Evolutionary conservation across 2,797 vertebrate species (phyloP).

Genomic region (Parauchenoglanis ngamensis): DNA sequence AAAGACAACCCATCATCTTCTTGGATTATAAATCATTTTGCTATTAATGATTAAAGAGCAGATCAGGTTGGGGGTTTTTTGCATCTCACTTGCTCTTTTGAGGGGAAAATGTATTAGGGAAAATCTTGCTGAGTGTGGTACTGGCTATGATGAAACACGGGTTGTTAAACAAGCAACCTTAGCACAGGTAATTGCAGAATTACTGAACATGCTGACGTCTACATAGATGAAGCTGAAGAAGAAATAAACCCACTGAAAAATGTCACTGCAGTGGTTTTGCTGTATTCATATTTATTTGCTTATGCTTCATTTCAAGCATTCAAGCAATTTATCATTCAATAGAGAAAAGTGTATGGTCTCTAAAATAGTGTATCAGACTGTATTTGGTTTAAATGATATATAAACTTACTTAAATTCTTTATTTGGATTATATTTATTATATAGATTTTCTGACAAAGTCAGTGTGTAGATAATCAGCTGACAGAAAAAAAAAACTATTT

Average conservation of each 20-base stretch:
- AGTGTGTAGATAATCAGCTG: background rate
- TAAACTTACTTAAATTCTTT: background rate
- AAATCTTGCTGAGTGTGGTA: background rate
- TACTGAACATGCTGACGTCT: background rate
- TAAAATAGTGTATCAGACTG: background rate
- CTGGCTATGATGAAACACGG: conserved; percentile 8
- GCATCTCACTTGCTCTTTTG: background rate
- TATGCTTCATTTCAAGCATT: background rate
- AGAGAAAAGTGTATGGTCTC: too few species aligned
- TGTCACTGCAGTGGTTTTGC: background rate
- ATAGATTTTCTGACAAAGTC: background rate
- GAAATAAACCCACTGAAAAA: background rate
- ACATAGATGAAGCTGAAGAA: background rate
- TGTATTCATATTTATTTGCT: background rate
- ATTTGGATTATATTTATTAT: background rate
- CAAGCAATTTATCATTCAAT: background rate
- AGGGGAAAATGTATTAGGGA: background rate
- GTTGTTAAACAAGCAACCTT: background rate
- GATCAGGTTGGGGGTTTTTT: background rate
- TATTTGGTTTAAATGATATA: background rate
- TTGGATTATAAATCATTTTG: background rate
- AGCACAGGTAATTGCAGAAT: conserved; percentile 9
- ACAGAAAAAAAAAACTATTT: background rate
- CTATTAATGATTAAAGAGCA: background rate
- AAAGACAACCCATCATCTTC: background rate